These are phyloP conservation scores for Eupelmus urozonus DNA, from an alignment of 2,888 invertebrate species.

Conservation along the genomic window DNA sequence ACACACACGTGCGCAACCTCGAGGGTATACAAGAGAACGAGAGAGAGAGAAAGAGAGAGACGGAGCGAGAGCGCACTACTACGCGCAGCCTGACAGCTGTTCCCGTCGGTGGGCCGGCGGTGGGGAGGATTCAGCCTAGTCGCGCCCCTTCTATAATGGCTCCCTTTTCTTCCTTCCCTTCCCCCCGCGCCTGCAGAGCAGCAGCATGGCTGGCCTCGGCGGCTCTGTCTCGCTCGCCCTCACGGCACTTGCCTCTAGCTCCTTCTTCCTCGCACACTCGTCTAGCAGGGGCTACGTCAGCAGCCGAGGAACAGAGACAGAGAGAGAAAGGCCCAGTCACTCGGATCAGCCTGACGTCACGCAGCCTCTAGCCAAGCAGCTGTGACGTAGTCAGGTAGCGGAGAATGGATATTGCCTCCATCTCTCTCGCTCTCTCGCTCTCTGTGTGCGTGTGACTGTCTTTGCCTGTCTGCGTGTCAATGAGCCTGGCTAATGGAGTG, in stretches of 20 bases:
- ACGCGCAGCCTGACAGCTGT: constrained; percentile 77
- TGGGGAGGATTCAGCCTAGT: constrained; percentile 78
- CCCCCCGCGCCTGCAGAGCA: no score
- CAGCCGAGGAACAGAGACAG: neutral
- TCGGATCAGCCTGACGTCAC: constrained; percentile 64
- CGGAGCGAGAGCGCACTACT: constrained; percentile 43
- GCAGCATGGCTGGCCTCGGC: constrained; percentile 74
- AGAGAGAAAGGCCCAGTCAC: constrained; percentile 5
- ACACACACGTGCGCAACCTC: constrained; percentile 17
- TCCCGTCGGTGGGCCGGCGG: constrained; percentile 77
- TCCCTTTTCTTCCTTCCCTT: constrained; percentile 77
- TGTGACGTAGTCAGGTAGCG: constrained; percentile 64
- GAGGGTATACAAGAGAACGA: constrained; percentile 42
- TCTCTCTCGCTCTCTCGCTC: no score
- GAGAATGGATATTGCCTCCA: constrained; percentile 13
- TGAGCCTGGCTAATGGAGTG: neutral
- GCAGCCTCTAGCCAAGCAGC: constrained; percentile 61
- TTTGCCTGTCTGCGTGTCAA: neutral
- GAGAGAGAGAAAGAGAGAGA: constrained; percentile 55
- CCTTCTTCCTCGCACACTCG: constrained; percentile 12
- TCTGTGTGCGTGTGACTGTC: no score
- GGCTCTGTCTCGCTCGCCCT: constrained; percentile 61
- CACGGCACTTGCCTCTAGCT: constrained; percentile 59
- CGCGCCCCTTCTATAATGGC: constrained; percentile 78
- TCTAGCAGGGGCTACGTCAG: constrained; percentile 24